phyloP scores from a whole-genome alignment of 2,888 invertebrate species.

The Nycteola revayana region DNA sequence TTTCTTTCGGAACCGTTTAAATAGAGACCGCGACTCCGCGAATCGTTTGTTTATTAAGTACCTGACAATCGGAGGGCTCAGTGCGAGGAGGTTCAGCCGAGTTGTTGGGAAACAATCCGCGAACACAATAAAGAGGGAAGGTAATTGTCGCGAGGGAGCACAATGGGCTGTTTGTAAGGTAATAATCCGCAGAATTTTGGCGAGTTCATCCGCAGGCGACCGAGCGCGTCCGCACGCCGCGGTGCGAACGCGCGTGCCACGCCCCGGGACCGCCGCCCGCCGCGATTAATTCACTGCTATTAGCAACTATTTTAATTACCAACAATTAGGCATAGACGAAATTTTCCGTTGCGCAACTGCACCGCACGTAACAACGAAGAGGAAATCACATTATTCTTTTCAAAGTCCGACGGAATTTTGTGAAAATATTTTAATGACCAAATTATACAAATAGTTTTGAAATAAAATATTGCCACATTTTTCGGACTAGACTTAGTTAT shows the following conservation, averaged over 20 bases:
- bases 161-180: slow-evolving; percentile 31
- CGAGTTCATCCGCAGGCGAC: slow-evolving; percentile 7
- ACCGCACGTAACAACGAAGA: slow-evolving; percentile 8
- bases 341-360: slow-evolving; percentile 21
- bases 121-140: slow-evolving; percentile 34
- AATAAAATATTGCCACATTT: slow-evolving; percentile 24
- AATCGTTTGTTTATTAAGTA: slow-evolving; percentile 28
- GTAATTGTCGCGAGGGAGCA: slow-evolving; percentile 32
- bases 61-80: slow-evolving; percentile 13
- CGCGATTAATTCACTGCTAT: slow-evolving; percentile 35
- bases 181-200: slow-evolving; percentile 19
- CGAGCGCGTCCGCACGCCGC: neutral
- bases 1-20: slow-evolving; percentile 10
- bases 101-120: slow-evolving; percentile 23
- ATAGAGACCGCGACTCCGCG: slow-evolving; percentile 23
- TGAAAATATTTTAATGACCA: slow-evolving; percentile 32
- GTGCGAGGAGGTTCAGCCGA: slow-evolving; percentile 28
- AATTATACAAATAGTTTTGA: slow-evolving; percentile 20
- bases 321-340: slow-evolving; percentile 36
- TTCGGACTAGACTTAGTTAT: slow-evolving; percentile 9
- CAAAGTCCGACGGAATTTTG: slow-evolving; percentile 21
- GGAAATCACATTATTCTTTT: slow-evolving; percentile 20
- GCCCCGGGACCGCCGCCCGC: slow-evolving; percentile 19
- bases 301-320: slow-evolving; percentile 46
- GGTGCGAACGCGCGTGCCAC: slow-evolving; percentile 6